Evolutionary conservation across 2,888 invertebrate species (phyloP).

Genomic region (Digitonthophagus gazella): DNA sequence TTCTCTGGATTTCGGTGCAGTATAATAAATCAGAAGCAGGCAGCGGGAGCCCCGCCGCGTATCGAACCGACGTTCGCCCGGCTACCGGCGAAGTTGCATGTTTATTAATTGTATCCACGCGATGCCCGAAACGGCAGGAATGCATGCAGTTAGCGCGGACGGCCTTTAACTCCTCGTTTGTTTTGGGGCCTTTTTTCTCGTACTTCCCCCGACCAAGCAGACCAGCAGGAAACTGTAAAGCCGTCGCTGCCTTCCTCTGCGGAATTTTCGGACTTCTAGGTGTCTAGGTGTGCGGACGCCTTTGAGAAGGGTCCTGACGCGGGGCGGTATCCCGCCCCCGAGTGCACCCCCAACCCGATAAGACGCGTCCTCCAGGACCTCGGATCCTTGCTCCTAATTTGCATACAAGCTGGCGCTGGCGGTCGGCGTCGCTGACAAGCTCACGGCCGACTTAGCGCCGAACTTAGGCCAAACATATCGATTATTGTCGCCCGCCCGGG

Average conservation of each 20-base stretch:
- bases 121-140: background rate
- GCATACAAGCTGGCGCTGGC: conserved; percentile 35
- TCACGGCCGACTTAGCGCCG: background rate
- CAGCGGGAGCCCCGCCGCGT: conserved; percentile 9
- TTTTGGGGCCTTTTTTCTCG: background rate
- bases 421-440: background rate
- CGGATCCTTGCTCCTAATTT: conserved; percentile 37
- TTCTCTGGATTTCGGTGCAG: conserved; percentile 9
- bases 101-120: conserved; percentile 17
- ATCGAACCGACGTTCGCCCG: conserved; percentile 1
- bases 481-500: no score
- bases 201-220: background rate
- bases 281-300: conserved; percentile 31
- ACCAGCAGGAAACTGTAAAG: background rate
- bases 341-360: conserved; percentile 36
- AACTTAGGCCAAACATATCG: background rate
- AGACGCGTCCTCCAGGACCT: conserved; percentile 35
- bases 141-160: background rate
- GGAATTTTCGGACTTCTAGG: conserved; percentile 23
- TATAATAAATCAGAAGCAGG: conserved; percentile 8
- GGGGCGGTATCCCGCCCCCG: conserved; percentile 35
- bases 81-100: conserved; percentile 12
- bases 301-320: conserved; percentile 37
- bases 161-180: background rate
- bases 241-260: background rate